These are phyloP conservation scores for Chiloscyllium punctatum DNA, from an alignment of 2,797 vertebrate genomes.

Conservation along the genomic window DNA sequence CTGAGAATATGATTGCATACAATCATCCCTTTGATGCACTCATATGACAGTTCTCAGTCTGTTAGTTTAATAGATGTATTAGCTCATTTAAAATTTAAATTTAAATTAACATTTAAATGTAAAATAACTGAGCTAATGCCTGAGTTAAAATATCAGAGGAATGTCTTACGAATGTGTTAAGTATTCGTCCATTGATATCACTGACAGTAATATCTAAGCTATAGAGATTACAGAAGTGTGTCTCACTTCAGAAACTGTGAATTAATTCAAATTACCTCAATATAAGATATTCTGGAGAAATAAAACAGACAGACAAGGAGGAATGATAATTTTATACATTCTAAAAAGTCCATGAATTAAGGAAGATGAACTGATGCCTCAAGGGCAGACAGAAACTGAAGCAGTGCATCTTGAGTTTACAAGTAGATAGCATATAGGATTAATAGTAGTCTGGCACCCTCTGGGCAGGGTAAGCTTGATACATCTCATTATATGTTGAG, in stretches of 20 bases:
- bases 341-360: background rate
- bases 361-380: slow-evolving; percentile 9
- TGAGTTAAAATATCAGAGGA: background rate
- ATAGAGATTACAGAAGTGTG: background rate
- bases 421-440: background rate
- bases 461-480: background rate
- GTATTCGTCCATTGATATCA: background rate
- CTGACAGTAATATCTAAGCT: background rate
- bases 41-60: background rate
- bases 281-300: background rate
- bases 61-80: background rate
- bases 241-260: background rate
- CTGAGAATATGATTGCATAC: background rate
- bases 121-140: background rate
- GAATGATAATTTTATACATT: background rate
- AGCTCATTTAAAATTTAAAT: background rate
- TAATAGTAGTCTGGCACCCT: background rate
- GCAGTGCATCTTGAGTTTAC: slow-evolving; percentile 11
- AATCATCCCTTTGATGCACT: slow-evolving; percentile 12
- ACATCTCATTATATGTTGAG: background rate
- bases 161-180: background rate
- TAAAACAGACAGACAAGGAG: background rate
- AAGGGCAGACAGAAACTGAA: slow-evolving; percentile 14
- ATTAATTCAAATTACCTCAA: background rate
- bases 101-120: background rate